These are phyloP conservation scores for Girardia tigrina DNA, from an alignment of 2,888 invertebrate species.

Conservation along the genomic window DNA sequence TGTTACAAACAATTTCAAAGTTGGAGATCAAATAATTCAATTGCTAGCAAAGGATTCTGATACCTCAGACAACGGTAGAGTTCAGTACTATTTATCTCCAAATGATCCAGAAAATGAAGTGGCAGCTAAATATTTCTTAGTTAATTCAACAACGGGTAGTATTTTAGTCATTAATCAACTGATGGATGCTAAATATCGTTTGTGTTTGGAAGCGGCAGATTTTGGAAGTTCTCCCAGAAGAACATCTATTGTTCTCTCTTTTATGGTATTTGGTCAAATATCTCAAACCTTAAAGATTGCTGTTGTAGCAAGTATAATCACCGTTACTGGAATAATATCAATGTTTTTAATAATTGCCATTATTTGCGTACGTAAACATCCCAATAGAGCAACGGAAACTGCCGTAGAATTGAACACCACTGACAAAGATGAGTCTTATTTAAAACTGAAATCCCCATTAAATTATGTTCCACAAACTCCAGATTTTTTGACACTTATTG, in stretches of 20 bases:
- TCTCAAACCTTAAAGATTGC: not conserved
- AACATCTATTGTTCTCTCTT: not conserved
- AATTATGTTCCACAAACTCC: constrained; percentile 2
- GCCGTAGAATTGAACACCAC: not conserved
- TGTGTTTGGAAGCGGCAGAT: not conserved
- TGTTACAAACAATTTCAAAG: not conserved
- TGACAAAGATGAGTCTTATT: not conserved
- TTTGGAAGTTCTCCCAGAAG: not conserved
- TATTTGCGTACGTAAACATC: not conserved
- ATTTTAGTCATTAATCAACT: not conserved
- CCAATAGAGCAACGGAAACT: not conserved
- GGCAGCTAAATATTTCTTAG: not conserved
- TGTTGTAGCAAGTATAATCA: not conserved
- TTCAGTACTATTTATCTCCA: constrained; percentile 1
- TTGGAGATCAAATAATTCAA: not conserved
- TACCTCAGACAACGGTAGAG: not conserved
- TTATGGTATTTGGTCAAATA: not conserved
- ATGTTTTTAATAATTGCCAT: not conserved
- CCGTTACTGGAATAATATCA: not conserved
- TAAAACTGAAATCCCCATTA: not conserved
- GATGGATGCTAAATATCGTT: not conserved
- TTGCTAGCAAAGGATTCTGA: not conserved
- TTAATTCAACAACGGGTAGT: not conserved
- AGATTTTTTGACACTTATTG: not conserved
- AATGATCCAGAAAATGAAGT: constrained; percentile 10